Conservation (phyloP, 1,140 invertebrate genomes). For the Drosophila guanche region DNA sequence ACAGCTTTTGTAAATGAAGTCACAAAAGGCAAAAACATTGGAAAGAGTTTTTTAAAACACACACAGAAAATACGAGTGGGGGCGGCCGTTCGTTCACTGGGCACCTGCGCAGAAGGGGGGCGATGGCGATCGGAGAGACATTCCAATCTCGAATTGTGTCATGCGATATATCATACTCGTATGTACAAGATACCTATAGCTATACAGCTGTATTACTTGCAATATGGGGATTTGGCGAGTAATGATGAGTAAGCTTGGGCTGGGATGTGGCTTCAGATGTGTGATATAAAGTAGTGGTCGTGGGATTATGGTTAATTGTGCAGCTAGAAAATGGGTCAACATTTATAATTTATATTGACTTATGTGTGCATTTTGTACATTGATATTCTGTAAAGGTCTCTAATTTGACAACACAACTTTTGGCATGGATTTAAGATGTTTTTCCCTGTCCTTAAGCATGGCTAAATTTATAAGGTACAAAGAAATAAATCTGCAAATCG, state of each 20-base stretch:
- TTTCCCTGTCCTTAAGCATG: too few species aligned
- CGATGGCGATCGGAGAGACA: slow-evolving; percentile 24
- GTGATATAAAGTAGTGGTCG: slow-evolving; percentile 17
- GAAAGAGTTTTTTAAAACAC: slow-evolving; percentile 8
- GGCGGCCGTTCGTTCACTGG: slow-evolving; percentile 15
- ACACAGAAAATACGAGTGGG: slow-evolving; percentile 28
- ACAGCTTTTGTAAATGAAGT: slow-evolving; percentile 77
- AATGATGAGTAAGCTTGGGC: slow-evolving; percentile 27
- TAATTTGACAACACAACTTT: too few species aligned
- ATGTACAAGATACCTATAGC: too few species aligned
- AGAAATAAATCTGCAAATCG: too few species aligned
- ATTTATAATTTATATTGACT: not conserved
- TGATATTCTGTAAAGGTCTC: too few species aligned
- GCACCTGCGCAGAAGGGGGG: slow-evolving; percentile 12
- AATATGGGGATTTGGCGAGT: slow-evolving; percentile 12
- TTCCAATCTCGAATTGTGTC: slow-evolving; percentile 26
- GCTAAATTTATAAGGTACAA: too few species aligned
- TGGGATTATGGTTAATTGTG: slow-evolving; percentile 12
- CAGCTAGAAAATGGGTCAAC: slow-evolving; percentile 2
- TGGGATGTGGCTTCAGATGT: slow-evolving; percentile 30
- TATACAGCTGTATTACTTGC: slow-evolving; percentile 4
- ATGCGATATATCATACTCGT: slow-evolving; percentile 12
- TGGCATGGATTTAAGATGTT: too few species aligned
- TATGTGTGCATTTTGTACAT: slow-evolving; percentile 8
- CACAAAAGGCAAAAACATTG: slow-evolving; percentile 26